Percentiles rank a stretch among this genome's conserved stretches.
Evolutionary conservation across 37 sponge, comb jelly and placozoan species (phyloP).

Genomic region (Aphrocallistes beatrix): DNA sequence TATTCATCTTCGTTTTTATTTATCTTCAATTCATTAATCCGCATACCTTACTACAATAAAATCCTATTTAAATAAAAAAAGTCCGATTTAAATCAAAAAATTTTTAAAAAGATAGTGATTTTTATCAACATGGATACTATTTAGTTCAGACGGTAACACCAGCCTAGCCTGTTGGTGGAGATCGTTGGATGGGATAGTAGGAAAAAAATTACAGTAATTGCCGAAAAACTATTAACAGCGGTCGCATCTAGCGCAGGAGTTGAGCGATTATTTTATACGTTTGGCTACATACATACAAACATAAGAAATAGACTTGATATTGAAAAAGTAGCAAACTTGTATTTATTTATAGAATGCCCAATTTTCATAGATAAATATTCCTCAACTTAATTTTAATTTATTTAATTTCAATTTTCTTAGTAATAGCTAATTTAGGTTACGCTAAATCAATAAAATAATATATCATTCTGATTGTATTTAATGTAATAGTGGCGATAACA

Average conservation of each 20-base stretch:
- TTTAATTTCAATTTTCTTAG: background rate
- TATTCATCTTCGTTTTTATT: too few relatives aligned
- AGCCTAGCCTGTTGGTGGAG: background rate
- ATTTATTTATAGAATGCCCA: conserved; percentile 8
- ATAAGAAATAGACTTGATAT: background rate
- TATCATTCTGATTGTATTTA: background rate
- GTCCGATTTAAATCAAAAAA: too few relatives aligned
- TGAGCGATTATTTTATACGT: background rate
- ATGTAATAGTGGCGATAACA: background rate
- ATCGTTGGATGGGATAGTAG: background rate
- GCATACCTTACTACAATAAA: too few relatives aligned
- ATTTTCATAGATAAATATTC: background rate
- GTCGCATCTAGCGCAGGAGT: conserved; percentile 17
- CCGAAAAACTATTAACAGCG: background rate
- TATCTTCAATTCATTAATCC: too few relatives aligned
- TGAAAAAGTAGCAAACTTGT: background rate
- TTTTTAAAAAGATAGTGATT: too few relatives aligned
- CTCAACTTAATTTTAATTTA: background rate
- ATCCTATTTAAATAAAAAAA: too few relatives aligned
- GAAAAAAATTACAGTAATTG: background rate
- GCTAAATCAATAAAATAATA: background rate
- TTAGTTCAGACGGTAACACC: background rate
- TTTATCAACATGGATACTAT: too few relatives aligned
- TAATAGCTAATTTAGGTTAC: background rate
- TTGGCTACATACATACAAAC: background rate